These are phyloP conservation scores for Aldrovandia affinis DNA, from an alignment of 2,797 vertebrate genomes.

Conservation along the genomic window DNA sequence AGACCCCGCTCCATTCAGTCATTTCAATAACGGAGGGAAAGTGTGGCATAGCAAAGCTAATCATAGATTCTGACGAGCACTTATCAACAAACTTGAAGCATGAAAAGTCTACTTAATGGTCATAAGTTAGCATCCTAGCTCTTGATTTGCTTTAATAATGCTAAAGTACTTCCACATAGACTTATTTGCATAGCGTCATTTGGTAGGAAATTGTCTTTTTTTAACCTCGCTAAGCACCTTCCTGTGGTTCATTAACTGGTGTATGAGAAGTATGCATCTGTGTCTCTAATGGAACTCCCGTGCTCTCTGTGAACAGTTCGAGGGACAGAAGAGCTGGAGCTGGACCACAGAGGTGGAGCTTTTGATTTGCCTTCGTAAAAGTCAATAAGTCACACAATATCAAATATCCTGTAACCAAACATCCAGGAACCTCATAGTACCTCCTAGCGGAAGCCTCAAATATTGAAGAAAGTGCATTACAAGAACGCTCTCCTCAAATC, in stretches of 20 bases:
- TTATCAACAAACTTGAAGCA: neutral
- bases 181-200: constrained; percentile 27
- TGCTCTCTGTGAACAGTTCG: constrained; percentile 16
- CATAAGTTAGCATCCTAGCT: neutral
- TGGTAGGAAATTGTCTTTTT: neutral
- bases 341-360: neutral
- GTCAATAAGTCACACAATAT: neutral
- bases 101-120: neutral
- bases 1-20: neutral
- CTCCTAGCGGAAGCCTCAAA: neutral
- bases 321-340: neutral
- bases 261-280: constrained; percentile 33
- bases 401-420: neutral
- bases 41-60: neutral
- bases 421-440: neutral
- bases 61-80: neutral
- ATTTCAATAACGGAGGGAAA: neutral
- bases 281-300: neutral
- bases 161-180: neutral
- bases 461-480: neutral
- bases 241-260: constrained; percentile 34
- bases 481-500: neutral
- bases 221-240: constrained; percentile 10
- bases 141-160: neutral
- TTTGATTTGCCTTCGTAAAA: neutral